Percentiles rank a stretch among this genome's conserved stretches.
Evolutionary conservation across 2,888 invertebrate species (phyloP).

Genomic region (Drosophila ochracea): DNA sequence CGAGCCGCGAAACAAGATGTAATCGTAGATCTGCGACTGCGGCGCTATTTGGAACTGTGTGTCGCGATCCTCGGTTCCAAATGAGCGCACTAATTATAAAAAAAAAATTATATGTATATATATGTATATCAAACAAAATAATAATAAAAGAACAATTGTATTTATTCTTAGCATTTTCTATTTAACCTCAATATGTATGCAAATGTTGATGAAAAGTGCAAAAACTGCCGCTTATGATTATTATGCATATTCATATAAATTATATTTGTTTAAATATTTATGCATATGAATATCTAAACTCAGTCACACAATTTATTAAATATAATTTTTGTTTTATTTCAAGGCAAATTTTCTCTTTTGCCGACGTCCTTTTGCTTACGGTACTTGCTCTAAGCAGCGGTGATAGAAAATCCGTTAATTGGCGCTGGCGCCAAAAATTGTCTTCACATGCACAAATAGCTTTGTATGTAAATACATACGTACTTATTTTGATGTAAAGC

Average conservation of each 20-base stretch:
- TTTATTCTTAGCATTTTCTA: slow-evolving; percentile 26
- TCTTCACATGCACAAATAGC: slow-evolving; percentile 30
- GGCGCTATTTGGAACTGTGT: slow-evolving; percentile 98
- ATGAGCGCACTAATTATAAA: slow-evolving; percentile 93
- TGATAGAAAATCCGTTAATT: slow-evolving; percentile 62
- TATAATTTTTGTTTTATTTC: not conserved
- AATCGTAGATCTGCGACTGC: slow-evolving; percentile 99
- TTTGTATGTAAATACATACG: not conserved
- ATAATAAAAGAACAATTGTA: slow-evolving; percentile 1
- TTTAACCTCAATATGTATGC: slow-evolving; percentile 65
- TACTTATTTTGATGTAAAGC: slow-evolving; percentile 43
- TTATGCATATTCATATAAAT: not conserved
- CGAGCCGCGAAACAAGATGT: slow-evolving; percentile 98
- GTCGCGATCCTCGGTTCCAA: slow-evolving; percentile 99
- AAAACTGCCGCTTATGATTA: not conserved
- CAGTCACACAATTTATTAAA: not conserved
- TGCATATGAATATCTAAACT: not conserved
- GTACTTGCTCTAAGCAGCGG: slow-evolving; percentile 29
- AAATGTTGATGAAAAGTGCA: not conserved
- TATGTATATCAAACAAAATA: not conserved
- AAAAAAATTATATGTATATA: slow-evolving; percentile 27
- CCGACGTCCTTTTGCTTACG: slow-evolving; percentile 49
- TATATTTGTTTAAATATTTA: slow-evolving; percentile 8
- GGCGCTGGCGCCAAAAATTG: slow-evolving; percentile 71
- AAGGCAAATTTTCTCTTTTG: slow-evolving; percentile 15